Base-by-base conservation (phyloP, 2,113 vertebrate species). In the Grus americana region DNA sequence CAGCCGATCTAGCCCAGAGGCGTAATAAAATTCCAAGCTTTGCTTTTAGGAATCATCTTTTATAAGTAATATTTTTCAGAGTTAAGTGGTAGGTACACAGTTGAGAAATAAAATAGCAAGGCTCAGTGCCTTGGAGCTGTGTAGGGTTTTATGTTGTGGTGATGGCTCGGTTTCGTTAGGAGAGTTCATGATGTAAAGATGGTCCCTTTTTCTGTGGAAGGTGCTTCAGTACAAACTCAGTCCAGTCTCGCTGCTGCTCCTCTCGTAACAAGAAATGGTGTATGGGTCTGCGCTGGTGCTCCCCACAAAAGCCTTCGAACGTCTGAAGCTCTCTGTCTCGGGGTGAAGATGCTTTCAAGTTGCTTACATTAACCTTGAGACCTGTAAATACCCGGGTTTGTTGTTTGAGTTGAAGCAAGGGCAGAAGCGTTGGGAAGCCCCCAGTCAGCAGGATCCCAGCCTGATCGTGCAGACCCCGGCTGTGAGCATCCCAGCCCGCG, bases 21-120 rank as follows among this genome's bases (percentile, higher is more conserved):
- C 89, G n/a, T 99, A 98, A 99, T 99, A 99, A 99, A 99, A 98
- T 98, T 98, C 98, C 98, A 98, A 98, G 98, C 98, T 98, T 98
- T 97, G 98, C 99, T 98, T 98, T 98, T 98, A 98, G 98, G 98
- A 99, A 98, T 98, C 98, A 98, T 99, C 98, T 98, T 94, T 98
- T 98, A 97, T 98, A 98, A 99, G 99, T 98, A 98, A 98, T 99
- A 98, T 99, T 99, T 99, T 98, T 98, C 98, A 95, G 97, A 98
- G 98, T 98, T 99, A 99, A 99, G 98, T 97, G 98, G 98, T 98
- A 97, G 98, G 96, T 98, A 98, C 96, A 97, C 95, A 83, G 52
- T 38, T 94, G 95, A 93, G 96, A 96, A 97, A 97, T 98, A 93
- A 97, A 97, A 89, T 46, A 58, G 38, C 12, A 1, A 40, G 76